phyloP scores from a whole-genome alignment of 2,797 vertebrate genomes.

The Tangara arthus region DNA sequence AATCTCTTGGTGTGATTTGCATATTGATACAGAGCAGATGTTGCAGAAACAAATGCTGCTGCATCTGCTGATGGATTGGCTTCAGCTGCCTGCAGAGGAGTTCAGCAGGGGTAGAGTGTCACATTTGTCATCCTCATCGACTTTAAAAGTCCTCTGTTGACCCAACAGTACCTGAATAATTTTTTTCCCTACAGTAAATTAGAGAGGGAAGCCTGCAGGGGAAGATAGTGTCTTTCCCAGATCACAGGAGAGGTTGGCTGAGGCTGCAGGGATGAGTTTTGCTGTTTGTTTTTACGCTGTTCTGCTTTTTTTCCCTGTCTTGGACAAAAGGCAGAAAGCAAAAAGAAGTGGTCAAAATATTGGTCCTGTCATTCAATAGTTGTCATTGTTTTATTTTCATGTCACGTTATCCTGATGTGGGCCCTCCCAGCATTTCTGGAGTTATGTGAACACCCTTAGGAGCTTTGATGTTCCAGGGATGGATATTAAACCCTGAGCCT shows the following conservation, averaged over 20 bases:
- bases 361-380: background rate
- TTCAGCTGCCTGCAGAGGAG: slow-evolving; percentile 21
- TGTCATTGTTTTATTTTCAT: background rate
- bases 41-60: slow-evolving; percentile 56
- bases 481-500: background rate
- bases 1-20: slow-evolving; percentile 52
- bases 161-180: slow-evolving; percentile 27
- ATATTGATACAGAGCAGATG: slow-evolving; percentile 68
- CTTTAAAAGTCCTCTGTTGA: slow-evolving; percentile 10
- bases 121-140: slow-evolving; percentile 47
- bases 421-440: background rate
- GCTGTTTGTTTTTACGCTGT: background rate
- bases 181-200: background rate
- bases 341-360: background rate
- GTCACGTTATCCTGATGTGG: background rate
- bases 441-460: background rate
- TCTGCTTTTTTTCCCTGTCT: background rate
- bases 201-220: background rate
- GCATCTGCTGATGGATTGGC: slow-evolving; percentile 42
- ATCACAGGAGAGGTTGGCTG: background rate
- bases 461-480: background rate
- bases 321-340: background rate
- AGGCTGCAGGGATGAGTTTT: background rate
- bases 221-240: background rate
- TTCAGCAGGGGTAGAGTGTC: slow-evolving; percentile 2